These are phyloP conservation scores for Platyrinchus mystaceus DNA, from an alignment of 2,797 vertebrate genomes.

Conservation along the genomic window DNA sequence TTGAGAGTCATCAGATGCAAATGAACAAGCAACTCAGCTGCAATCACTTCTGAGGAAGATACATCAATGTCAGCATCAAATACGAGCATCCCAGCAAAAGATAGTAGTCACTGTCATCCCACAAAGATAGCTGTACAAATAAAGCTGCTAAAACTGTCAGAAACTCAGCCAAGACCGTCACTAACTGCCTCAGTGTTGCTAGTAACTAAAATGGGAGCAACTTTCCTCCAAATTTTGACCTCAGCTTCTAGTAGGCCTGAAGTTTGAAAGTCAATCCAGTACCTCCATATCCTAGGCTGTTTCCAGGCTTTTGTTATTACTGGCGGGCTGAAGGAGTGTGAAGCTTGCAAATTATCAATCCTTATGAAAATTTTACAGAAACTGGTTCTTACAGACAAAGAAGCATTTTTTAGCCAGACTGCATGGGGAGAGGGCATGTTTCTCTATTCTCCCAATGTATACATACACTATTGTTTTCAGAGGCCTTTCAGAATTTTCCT, in stretches of 20 bases:
- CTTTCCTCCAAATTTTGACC: background rate
- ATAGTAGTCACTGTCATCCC: constrained; percentile 28
- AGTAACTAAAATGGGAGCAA: constrained; percentile 13
- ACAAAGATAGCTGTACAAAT: constrained; percentile 9
- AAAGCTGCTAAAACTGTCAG: constrained; percentile 36
- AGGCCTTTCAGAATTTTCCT: background rate
- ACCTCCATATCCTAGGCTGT: background rate
- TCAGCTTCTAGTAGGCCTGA: background rate
- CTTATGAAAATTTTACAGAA: background rate
- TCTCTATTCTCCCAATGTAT: background rate
- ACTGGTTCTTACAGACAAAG: background rate
- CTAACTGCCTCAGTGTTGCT: background rate
- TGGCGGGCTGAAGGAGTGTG: background rate
- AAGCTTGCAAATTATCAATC: background rate
- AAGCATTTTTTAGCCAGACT: background rate
- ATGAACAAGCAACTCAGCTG: constrained; percentile 36
- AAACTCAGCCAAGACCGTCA: background rate
- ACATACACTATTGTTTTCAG: background rate
- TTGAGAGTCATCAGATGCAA: background rate
- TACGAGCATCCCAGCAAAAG: constrained; percentile 6
- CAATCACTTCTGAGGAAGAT: background rate
- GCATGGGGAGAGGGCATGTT: background rate
- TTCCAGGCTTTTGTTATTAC: background rate
- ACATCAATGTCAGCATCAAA: constrained; percentile 17
- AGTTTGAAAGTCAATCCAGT: background rate